Percentiles rank a stretch among this genome's conserved stretches.
phyloP scores from a whole-genome alignment of 2,888 invertebrate genomes.

The Orchestes rusci region DNA sequence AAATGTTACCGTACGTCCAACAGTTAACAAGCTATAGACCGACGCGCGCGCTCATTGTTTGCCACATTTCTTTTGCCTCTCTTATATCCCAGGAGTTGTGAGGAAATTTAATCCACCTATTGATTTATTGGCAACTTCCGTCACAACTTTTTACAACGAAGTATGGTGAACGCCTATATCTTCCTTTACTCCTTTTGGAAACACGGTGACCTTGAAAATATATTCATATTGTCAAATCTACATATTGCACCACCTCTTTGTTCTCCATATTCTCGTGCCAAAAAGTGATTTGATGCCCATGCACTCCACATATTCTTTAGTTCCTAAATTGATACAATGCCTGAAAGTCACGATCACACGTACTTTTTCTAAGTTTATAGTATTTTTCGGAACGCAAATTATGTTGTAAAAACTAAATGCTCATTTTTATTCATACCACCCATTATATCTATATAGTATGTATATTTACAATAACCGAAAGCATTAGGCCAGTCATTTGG shows the following conservation, averaged over 20 bases:
- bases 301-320: constrained; percentile 5
- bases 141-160: constrained; percentile 2
- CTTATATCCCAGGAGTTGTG: background rate
- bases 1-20: too few relatives aligned
- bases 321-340: constrained; percentile 7
- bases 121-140: background rate
- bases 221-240: constrained; percentile 1
- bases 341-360: constrained; percentile 1
- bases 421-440: constrained; percentile 2
- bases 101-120: too few relatives aligned
- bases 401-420: background rate
- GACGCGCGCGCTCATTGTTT: constrained; percentile 2
- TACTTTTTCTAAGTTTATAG: constrained; percentile 3
- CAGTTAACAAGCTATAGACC: too few relatives aligned
- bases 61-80: constrained; percentile 3
- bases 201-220: background rate
- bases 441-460: too few relatives aligned
- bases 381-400: constrained; percentile 1
- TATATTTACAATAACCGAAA: too few relatives aligned
- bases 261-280: constrained; percentile 4
- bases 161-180: constrained; percentile 7
- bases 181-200: constrained; percentile 1
- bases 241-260: constrained; percentile 1
- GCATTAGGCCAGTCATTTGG: too few relatives aligned
- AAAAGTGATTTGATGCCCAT: constrained; percentile 5